Conservation (phyloP, 2,797 vertebrate genomes). For the Stomatorhinus walkeri region DNA sequence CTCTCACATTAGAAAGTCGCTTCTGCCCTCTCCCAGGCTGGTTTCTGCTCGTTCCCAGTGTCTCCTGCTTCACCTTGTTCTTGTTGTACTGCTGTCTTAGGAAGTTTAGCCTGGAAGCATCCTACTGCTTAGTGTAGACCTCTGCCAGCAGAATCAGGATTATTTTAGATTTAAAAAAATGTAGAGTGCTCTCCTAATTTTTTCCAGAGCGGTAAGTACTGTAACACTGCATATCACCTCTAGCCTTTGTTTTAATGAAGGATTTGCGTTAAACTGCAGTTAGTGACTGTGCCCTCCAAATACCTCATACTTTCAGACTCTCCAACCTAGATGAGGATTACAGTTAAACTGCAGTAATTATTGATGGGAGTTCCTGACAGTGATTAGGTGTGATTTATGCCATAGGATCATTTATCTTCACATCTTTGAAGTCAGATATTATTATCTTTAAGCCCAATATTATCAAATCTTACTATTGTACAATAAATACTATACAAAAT, state of each 20-base stretch:
- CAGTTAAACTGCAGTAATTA: neutral
- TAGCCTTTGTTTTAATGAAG: neutral
- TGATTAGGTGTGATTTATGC: neutral
- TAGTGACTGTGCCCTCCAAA: neutral
- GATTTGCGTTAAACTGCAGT: neutral
- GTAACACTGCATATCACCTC: neutral
- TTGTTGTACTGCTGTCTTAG: neutral
- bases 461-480: neutral
- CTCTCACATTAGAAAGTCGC: neutral
- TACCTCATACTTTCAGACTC: neutral
- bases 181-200: neutral
- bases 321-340: neutral
- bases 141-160: neutral
- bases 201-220: neutral
- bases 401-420: neutral
- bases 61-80: neutral
- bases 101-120: neutral
- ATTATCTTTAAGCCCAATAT: neutral
- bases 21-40: neutral
- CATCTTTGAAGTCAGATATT: neutral
- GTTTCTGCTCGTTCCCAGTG: neutral
- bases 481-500: neutral
- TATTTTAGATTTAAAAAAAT: neutral
- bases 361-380: neutral
- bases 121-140: neutral